Evolutionary conservation across 2,797 vertebrate genomes (phyloP).

Genomic region (Sebastes dallii): DNA sequence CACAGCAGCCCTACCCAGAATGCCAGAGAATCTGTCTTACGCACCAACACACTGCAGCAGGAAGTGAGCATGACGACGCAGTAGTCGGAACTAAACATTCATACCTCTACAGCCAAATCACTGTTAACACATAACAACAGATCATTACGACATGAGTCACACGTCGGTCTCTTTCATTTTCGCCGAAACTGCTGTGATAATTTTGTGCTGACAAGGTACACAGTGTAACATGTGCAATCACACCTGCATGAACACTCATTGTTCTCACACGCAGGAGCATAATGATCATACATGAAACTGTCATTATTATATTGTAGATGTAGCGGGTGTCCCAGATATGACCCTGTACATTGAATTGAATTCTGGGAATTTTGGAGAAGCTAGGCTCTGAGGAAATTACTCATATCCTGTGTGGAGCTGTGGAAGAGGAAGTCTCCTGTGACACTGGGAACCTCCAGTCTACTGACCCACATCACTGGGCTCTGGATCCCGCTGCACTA

Average conservation of each 20-base stretch:
- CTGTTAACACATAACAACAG: conserved; percentile 1
- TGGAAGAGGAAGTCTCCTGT: conserved; percentile 72
- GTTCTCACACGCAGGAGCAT: not conserved
- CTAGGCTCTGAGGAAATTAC: conserved; percentile 66
- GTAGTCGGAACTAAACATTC: conserved; percentile 22
- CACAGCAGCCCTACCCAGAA: conserved; percentile 39
- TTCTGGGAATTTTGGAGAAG: conserved; percentile 54
- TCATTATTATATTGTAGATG: conserved; percentile 8
- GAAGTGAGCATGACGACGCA: conserved; percentile 44
- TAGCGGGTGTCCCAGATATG: conserved; percentile 33
- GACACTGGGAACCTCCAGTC: conserved; percentile 67
- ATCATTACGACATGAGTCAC: conserved; percentile 49
- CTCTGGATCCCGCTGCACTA: conserved; percentile 17
- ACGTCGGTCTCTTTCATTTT: conserved; percentile 41
- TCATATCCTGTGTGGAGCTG: conserved; percentile 74
- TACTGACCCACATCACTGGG: conserved; percentile 71
- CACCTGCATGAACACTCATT: not conserved
- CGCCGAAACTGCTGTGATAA: conserved; percentile 3
- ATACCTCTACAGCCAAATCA: conserved; percentile 23
- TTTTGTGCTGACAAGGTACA: not conserved
- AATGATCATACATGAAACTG: not conserved
- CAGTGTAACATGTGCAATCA: not conserved
- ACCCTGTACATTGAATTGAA: conserved; percentile 39
- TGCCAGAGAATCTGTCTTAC: conserved; percentile 27
- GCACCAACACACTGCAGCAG: conserved; percentile 18